Evolutionary conservation across 2,888 invertebrate genomes (phyloP), one percentile per base, ranked within the genome.

Genomic region (Zootermopsis nevadensis): DNA sequence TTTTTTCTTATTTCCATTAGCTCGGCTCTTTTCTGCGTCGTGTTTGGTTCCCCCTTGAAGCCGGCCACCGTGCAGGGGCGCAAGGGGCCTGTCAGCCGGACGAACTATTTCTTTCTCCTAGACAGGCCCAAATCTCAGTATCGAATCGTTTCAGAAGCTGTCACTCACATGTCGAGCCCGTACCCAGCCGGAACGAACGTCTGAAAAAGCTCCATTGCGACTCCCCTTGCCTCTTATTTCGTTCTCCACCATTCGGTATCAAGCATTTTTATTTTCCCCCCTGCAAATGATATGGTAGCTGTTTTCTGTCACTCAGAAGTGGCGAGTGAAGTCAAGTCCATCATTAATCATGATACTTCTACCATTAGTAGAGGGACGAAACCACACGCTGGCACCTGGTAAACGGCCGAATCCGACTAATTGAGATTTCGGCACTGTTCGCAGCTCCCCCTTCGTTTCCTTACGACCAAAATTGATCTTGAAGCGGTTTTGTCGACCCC

Each of bases 341-440:
- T 82, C 84, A 85, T 85, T 85, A 85, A 85, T 85, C 84, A 85
- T 82, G 82, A 83, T 83, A 42, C 83, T 82, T 82, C 35, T 82
- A 84, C 67, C 84, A 83, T 84, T 83, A 84, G 84, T 83, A 76
- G 74, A 67, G 15, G n/a, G n/a, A 60, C 60, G 2, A 79, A 79
- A 55, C 79, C 55, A 31, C 79, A 74, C 27, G 80, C 80, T 48
- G 84, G 76, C 84, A 84, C 80, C 84, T 82, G 84, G 84, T 67
- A 42, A 80, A 77, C 53, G 42, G 53, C 19, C 31, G 42, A 53
- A 10, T 77, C n/a, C 22, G 22, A 42, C 84, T 82, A 84, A 84
- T 84, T 82, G 84, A 84, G 82, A 84, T 77, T 60, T 81, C 24
- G 19, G 22, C 19, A 15, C 1, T 19, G 19, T 48, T 3, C 3